Percentiles rank a stretch among this genome's conserved stretches.
Evolutionary conservation across 2,888 invertebrate genomes (phyloP).

Genomic region (Apodemia mormo): DNA sequence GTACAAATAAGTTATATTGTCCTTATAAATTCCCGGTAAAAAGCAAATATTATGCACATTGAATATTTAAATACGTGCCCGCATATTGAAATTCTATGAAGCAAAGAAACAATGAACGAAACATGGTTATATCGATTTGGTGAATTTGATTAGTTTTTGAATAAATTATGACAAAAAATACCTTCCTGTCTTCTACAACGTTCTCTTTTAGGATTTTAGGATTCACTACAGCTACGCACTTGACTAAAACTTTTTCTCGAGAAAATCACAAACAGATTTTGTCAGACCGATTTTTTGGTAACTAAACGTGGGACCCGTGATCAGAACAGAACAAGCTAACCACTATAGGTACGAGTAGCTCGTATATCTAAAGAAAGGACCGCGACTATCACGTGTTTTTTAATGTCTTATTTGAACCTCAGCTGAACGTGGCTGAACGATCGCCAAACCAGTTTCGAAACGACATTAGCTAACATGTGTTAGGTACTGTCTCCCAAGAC

Average conservation of each 20-base stretch:
- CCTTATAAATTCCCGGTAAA: neutral
- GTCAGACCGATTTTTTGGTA: too few relatives aligned
- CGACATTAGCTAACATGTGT: slow-evolving; percentile 36
- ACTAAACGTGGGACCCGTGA: too few relatives aligned
- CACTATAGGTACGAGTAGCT: neutral
- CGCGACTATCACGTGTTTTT: slow-evolving; percentile 43
- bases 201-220: too few relatives aligned
- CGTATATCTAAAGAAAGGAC: slow-evolving; percentile 20
- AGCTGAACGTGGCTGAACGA: slow-evolving; percentile 51
- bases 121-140: neutral
- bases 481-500: neutral
- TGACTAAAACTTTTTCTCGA: too few relatives aligned
- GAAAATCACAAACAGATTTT: too few relatives aligned
- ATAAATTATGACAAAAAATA: neutral
- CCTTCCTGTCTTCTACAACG: too few relatives aligned
- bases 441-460: slow-evolving; percentile 69
- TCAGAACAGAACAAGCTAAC: too few relatives aligned
- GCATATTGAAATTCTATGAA: slow-evolving; percentile 1
- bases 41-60: slow-evolving; percentile 1
- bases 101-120: neutral
- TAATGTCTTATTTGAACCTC: neutral
- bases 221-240: too few relatives aligned
- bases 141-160: neutral
- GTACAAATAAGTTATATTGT: neutral
- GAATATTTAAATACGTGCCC: neutral